These are phyloP conservation scores for Gobionotothen gibberifrons DNA, from an alignment of 2,797 vertebrate genomes.

Conservation along the genomic window DNA sequence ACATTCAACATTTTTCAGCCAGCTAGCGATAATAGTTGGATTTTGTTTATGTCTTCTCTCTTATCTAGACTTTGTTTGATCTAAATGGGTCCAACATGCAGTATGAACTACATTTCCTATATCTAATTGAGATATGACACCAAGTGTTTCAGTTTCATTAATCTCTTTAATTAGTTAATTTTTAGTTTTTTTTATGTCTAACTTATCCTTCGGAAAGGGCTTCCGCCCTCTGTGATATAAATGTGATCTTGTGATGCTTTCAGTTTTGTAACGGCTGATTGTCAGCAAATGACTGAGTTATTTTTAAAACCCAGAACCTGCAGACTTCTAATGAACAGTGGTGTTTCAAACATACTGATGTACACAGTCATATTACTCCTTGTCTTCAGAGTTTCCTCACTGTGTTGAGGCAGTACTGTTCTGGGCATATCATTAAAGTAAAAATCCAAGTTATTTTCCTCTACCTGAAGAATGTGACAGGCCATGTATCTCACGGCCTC, in stretches of 20 bases:
- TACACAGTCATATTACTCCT: slow-evolving; percentile 26
- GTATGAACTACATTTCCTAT: not conserved
- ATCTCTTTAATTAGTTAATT: slow-evolving; percentile 14
- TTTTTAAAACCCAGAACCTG: slow-evolving; percentile 25
- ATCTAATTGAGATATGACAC: not conserved
- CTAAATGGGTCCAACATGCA: not conserved
- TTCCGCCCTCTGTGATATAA: not conserved
- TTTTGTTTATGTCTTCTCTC: not conserved
- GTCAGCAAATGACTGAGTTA: slow-evolving; percentile 25
- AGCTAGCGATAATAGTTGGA: not conserved
- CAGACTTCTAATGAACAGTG: slow-evolving; percentile 37
- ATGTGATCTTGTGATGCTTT: slow-evolving; percentile 27
- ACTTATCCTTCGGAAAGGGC: not conserved
- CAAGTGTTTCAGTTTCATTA: slow-evolving; percentile 9
- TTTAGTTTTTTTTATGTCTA: not conserved
- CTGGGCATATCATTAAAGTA: slow-evolving; percentile 61
- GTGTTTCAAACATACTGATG: slow-evolving; percentile 31
- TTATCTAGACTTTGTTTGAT: slow-evolving; percentile 1
- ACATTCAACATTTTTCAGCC: slow-evolving; percentile 1
- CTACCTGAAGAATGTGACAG: slow-evolving; percentile 72
- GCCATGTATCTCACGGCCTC: slow-evolving; percentile 61
- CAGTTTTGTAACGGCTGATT: slow-evolving; percentile 23
- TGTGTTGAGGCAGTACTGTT: slow-evolving; percentile 55
- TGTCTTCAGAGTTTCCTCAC: slow-evolving; percentile 36
- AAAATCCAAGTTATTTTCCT: slow-evolving; percentile 60